Percentiles rank a stretch among this genome's conserved stretches.
phyloP scores from a whole-genome alignment of 1,140 invertebrate genomes.

The Bombyx mandarina region DNA sequence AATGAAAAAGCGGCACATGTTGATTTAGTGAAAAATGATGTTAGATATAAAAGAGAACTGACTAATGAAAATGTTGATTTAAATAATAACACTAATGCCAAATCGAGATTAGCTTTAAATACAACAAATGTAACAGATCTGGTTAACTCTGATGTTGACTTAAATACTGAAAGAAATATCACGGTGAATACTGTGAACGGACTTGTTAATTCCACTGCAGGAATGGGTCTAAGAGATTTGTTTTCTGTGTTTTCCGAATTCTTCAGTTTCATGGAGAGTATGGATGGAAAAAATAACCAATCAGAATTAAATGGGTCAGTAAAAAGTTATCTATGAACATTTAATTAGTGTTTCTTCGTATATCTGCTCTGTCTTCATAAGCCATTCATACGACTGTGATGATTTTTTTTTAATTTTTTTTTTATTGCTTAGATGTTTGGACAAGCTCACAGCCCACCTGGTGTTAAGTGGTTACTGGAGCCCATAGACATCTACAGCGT shows the following conservation, averaged over 20 bases:
- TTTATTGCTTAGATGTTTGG: no score
- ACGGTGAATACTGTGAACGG: not conserved
- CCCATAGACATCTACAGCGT: no score
- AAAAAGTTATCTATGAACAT: not conserved
- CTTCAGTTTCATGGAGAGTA: constrained; percentile 17
- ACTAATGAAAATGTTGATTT: not conserved
- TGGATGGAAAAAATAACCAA: not conserved
- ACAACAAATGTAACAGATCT: not conserved
- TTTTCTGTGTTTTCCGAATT: constrained; percentile 27
- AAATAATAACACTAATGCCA: not conserved
- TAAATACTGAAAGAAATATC: not conserved
- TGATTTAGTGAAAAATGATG: not conserved
- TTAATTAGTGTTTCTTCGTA: no score
- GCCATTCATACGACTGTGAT: no score
- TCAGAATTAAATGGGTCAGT: not conserved
- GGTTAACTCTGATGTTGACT: not conserved
- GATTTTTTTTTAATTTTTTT: no score
- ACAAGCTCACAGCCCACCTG: no score
- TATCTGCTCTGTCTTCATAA: no score
- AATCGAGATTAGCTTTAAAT: not conserved
- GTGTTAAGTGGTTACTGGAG: no score
- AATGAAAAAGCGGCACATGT: not conserved
- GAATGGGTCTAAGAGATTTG: constrained; percentile 19
- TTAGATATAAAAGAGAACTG: not conserved
- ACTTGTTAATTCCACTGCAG: no score